Conservation (phyloP, 2,113 vertebrate genomes). For the Tragelaphus scriptus region DNA sequence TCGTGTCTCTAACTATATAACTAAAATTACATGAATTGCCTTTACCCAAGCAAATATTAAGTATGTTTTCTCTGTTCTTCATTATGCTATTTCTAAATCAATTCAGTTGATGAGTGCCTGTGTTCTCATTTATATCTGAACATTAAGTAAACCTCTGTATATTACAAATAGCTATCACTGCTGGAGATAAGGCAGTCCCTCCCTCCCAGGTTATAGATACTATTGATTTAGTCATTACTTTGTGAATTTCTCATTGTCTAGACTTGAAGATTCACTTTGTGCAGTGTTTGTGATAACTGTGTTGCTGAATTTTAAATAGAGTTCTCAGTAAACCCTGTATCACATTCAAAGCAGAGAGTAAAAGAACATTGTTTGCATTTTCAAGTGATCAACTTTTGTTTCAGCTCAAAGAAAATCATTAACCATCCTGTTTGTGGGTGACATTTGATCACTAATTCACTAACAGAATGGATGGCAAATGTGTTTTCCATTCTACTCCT, state of each 20-base stretch:
- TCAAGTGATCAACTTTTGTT: neutral
- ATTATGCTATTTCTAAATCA: slow-evolving; percentile 13
- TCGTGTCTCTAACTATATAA: neutral
- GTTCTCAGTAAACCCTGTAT: slow-evolving; percentile 18
- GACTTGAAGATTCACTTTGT: slow-evolving; percentile 63
- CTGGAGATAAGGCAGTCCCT: slow-evolving; percentile 54
- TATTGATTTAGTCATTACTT: slow-evolving; percentile 80
- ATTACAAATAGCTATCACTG: slow-evolving; percentile 70
- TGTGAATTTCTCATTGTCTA: slow-evolving; percentile 72
- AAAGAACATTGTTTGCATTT: slow-evolving; percentile 47
- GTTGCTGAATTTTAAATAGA: slow-evolving; percentile 73
- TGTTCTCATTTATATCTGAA: slow-evolving; percentile 44
- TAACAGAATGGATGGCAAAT: neutral
- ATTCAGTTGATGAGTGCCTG: slow-evolving; percentile 8
- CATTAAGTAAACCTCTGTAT: slow-evolving; percentile 49
- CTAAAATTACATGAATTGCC: neutral
- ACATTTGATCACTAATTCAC: neutral
- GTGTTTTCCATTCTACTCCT: neutral
- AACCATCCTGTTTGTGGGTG: neutral
- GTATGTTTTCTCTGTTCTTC: neutral
- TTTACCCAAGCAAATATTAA: neutral
- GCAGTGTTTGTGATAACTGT: slow-evolving; percentile 70
- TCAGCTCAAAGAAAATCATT: slow-evolving; percentile 27
- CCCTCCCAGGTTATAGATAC: slow-evolving; percentile 37
- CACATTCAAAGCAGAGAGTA: slow-evolving; percentile 37